Percentiles rank a stretch among this genome's conserved stretches.
Evolutionary conservation across 2,888 invertebrate genomes (phyloP).

Genomic region (Nomada ruficornis): DNA sequence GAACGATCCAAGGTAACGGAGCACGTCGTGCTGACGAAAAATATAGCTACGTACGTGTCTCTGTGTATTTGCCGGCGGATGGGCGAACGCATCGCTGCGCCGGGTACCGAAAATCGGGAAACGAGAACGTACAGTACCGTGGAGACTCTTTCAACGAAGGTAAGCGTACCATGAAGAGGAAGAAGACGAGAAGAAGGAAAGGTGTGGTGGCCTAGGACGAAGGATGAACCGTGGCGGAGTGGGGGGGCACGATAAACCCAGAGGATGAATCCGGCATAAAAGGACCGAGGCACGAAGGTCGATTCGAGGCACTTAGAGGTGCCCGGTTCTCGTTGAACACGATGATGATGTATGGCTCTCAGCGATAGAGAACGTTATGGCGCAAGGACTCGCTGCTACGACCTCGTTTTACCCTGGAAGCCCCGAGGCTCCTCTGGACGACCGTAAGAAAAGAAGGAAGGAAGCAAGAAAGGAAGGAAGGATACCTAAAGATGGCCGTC

Average conservation of each 20-base stretch:
- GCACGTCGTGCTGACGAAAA: slow-evolving; percentile 3
- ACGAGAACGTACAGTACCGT: slow-evolving; percentile 42
- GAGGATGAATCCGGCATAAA: slow-evolving; percentile 64
- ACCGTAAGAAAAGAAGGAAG: slow-evolving; percentile 60
- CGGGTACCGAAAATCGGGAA: slow-evolving; percentile 32
- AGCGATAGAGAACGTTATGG: slow-evolving; percentile 71
- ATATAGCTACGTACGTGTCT: neutral
- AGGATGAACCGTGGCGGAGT: slow-evolving; percentile 52
- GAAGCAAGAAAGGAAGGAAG: slow-evolving; percentile 62
- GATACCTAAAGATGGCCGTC: slow-evolving; percentile 74
- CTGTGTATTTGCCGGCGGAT: neutral
- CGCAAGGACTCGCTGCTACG: slow-evolving; percentile 64
- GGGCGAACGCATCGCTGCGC: slow-evolving; percentile 15
- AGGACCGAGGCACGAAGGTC: slow-evolving; percentile 64
- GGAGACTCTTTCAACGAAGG: slow-evolving; percentile 16
- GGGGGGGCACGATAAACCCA: slow-evolving; percentile 60
- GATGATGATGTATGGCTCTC: slow-evolving; percentile 80
- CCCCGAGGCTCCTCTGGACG: slow-evolving; percentile 54
- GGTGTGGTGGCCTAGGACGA: slow-evolving; percentile 26
- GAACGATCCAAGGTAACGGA: slow-evolving; percentile 17
- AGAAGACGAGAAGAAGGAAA: neutral
- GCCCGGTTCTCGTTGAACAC: slow-evolving; percentile 73
- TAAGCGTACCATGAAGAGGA: neutral
- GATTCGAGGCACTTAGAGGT: slow-evolving; percentile 78
- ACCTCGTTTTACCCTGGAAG: slow-evolving; percentile 69